Percentiles rank a stretch among this genome's conserved stretches.
phyloP scores from a whole-genome alignment of 2,797 vertebrate species.

The Chelon labrosus region DNA sequence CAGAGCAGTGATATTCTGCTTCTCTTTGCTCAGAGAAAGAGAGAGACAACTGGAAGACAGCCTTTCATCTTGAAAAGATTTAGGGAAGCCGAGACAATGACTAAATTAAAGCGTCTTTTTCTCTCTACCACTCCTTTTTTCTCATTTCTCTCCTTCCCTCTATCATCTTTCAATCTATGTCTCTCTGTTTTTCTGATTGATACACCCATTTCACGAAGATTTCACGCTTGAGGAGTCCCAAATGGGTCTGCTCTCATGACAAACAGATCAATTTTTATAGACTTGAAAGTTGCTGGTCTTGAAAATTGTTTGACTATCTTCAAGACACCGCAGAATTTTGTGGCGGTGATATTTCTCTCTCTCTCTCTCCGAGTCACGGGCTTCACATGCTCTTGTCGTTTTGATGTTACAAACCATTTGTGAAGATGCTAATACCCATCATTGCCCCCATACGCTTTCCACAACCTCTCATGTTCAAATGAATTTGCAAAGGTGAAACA shows the following conservation, averaged over 20 bases:
- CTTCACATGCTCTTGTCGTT: conserved; percentile 34
- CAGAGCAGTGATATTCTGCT: conserved; percentile 19
- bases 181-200: conserved; percentile 83
- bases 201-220: conserved; percentile 86
- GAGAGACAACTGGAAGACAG: conserved; percentile 16
- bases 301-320: conserved; percentile 87
- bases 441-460: conserved; percentile 9
- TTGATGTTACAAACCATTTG: conserved; percentile 49
- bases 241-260: conserved; percentile 85
- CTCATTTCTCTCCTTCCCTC: conserved; percentile 55
- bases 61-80: conserved; percentile 58
- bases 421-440: conserved; percentile 50
- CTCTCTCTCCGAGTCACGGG: conserved; percentile 23
- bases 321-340: conserved; percentile 62
- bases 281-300: conserved; percentile 88
- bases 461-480: conserved; percentile 36
- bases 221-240: conserved; percentile 84
- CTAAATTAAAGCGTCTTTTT: conserved; percentile 77
- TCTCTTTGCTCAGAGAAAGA: conserved; percentile 20
- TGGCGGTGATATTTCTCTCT: conserved; percentile 1
- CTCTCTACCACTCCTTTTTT: conserved; percentile 29
- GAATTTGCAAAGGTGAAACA: conserved; percentile 38
- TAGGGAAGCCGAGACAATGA: conserved; percentile 74
- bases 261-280: conserved; percentile 90
- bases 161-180: conserved; percentile 76